These are phyloP conservation scores for Pollenia labialis DNA, from an alignment of 2,888 invertebrate species.

Conservation along the genomic window DNA sequence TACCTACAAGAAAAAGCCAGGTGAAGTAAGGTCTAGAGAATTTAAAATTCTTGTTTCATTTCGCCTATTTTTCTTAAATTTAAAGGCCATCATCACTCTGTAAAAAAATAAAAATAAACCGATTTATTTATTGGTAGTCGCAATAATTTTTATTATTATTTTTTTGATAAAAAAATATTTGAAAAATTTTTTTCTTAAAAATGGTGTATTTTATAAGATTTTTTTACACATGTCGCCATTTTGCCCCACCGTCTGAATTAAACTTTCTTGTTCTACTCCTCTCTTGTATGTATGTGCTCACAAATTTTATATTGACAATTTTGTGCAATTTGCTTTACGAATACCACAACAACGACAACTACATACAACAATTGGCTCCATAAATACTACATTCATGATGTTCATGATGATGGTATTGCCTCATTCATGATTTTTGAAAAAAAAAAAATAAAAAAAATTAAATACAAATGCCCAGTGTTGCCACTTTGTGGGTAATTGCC, in stretches of 20 bases:
- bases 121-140: too few species aligned
- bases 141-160: too few species aligned
- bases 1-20: too few species aligned
- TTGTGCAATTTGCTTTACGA: conserved; percentile 8
- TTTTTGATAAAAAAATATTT: not conserved
- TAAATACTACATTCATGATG: not conserved
- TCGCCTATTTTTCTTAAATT: too few species aligned
- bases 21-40: too few species aligned
- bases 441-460: conserved; percentile 44
- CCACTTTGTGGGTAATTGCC: too few species aligned
- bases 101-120: too few species aligned
- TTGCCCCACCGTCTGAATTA: not conserved
- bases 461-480: too few species aligned
- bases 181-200: not conserved
- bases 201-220: not conserved
- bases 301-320: not conserved
- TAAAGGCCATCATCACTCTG: too few species aligned
- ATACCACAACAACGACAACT: not conserved
- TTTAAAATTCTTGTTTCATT: too few species aligned
- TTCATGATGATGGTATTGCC: conserved; percentile 49
- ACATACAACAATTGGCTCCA: conserved; percentile 22
- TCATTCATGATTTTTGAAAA: conserved; percentile 62
- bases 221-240: not conserved
- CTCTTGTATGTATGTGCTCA: not conserved
- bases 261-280: conserved; percentile 26